Conservation (phyloP, 1,140 invertebrate genomes). For the Cepaea nemoralis region DNA sequence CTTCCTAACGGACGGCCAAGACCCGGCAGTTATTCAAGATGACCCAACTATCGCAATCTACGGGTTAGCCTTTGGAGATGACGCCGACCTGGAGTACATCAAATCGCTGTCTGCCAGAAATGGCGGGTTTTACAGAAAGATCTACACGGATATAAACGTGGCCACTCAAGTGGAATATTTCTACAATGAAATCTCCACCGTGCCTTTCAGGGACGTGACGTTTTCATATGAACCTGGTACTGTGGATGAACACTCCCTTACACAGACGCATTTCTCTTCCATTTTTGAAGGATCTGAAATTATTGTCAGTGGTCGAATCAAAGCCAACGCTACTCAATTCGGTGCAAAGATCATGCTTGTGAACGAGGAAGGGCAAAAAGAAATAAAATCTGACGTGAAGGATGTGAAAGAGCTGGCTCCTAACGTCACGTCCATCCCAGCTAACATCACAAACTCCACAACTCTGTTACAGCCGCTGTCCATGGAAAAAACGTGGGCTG, state of each 20-base stretch:
- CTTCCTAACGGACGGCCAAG: too few species aligned
- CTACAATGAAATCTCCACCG: not conserved
- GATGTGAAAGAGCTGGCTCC: not conserved
- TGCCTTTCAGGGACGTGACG: too few species aligned
- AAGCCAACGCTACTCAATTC: not conserved
- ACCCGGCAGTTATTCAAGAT: not conserved
- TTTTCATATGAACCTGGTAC: not conserved
- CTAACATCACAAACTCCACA: too few species aligned
- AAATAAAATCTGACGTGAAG: too few species aligned
- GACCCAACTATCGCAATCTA: not conserved
- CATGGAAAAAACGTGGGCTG: conserved; percentile 2
- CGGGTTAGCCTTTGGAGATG: too few species aligned
- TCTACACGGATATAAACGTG: not conserved
- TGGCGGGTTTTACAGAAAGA: conserved; percentile 1
- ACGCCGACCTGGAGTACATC: too few species aligned
- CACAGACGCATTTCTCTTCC: not conserved
- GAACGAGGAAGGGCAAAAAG: not conserved
- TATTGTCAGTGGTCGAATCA: too few species aligned
- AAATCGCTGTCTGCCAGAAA: too few species aligned
- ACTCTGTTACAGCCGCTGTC: not conserved
- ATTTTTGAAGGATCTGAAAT: too few species aligned
- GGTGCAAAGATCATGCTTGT: not conserved
- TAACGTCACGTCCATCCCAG: not conserved
- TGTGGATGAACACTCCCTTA: not conserved
- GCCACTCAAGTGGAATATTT: not conserved